Evolutionary conservation across 2,888 invertebrate species (phyloP).

Genomic region (Imbricaverruca yamaguchii): DNA sequence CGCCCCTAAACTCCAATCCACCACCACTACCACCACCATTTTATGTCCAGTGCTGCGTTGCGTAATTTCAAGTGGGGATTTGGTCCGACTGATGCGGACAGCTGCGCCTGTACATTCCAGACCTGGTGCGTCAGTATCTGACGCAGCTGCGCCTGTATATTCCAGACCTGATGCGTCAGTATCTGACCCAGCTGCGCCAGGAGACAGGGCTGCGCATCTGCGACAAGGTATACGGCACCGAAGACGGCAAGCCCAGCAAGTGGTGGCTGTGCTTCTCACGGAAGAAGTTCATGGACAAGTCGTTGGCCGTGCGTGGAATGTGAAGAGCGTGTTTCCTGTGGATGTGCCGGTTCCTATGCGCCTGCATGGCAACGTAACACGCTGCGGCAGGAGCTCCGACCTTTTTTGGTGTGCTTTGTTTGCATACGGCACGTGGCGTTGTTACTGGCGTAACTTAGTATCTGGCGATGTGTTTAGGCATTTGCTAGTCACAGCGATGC

Average conservation of each 20-base stretch:
- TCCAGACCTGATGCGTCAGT: slow-evolving; percentile 80
- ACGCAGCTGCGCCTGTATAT: slow-evolving; percentile 68
- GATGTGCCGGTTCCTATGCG: too few relatives aligned
- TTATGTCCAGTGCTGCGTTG: too few relatives aligned
- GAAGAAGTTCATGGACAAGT: slow-evolving; percentile 99
- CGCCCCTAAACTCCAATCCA: too few relatives aligned
- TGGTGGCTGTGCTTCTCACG: slow-evolving; percentile 99
- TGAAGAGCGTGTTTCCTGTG: not conserved
- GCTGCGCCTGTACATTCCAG: slow-evolving; percentile 54
- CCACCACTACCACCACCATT: too few relatives aligned
- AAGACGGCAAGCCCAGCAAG: slow-evolving; percentile 92
- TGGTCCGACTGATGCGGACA: slow-evolving; percentile 46
- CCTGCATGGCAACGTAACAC: too few relatives aligned
- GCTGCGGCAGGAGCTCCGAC: too few relatives aligned
- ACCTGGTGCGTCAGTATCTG: slow-evolving; percentile 48
- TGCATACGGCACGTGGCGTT: too few relatives aligned
- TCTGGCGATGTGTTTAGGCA: too few relatives aligned
- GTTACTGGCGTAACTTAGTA: too few relatives aligned
- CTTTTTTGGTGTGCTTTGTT: too few relatives aligned
- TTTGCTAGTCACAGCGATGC: too few relatives aligned
- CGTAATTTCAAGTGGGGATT: too few relatives aligned
- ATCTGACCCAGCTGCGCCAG: slow-evolving; percentile 87
- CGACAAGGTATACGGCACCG: slow-evolving; percentile 81
- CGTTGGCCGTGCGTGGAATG: slow-evolving; percentile 79
- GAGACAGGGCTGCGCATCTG: slow-evolving; percentile 79